Conservation (phyloP, 2,888 invertebrate species). For the Drosophila formosana region DNA sequence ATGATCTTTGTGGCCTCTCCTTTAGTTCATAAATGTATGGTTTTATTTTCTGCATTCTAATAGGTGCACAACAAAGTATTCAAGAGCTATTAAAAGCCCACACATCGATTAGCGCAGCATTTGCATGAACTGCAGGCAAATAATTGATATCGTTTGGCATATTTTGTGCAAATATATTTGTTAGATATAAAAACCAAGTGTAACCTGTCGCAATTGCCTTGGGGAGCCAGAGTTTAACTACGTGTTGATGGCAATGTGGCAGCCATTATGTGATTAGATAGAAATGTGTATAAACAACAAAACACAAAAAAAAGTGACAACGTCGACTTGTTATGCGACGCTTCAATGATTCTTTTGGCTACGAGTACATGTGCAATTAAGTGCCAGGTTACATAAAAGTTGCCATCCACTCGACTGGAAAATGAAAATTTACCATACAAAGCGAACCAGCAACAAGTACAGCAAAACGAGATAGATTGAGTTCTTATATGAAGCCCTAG, state of each 20-base stretch:
- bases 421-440: conserved; percentile 46
- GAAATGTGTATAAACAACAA: neutral
- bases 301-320: neutral
- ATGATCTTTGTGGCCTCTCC: conserved; percentile 28
- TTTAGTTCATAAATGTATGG: conserved; percentile 27
- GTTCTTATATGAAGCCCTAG: conserved; percentile 30
- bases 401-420: conserved; percentile 69
- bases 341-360: conserved; percentile 55
- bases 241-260: conserved; percentile 36
- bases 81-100: conserved; percentile 53
- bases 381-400: conserved; percentile 56
- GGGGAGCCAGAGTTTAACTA: conserved; percentile 21
- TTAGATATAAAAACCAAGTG: conserved; percentile 15
- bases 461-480: conserved; percentile 10
- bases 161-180: conserved; percentile 28
- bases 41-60: conserved; percentile 41
- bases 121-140: conserved; percentile 38
- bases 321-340: conserved; percentile 37
- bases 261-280: conserved; percentile 42
- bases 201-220: conserved; percentile 23
- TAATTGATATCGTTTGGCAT: conserved; percentile 48
- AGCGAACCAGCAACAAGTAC: conserved; percentile 21
- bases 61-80: conserved; percentile 56
- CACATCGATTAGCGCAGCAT: conserved; percentile 41
- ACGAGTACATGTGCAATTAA: conserved; percentile 50